Evolutionary conservation across 1,140 invertebrate species (phyloP).

Genomic region (Drosophila subobscura): DNA sequence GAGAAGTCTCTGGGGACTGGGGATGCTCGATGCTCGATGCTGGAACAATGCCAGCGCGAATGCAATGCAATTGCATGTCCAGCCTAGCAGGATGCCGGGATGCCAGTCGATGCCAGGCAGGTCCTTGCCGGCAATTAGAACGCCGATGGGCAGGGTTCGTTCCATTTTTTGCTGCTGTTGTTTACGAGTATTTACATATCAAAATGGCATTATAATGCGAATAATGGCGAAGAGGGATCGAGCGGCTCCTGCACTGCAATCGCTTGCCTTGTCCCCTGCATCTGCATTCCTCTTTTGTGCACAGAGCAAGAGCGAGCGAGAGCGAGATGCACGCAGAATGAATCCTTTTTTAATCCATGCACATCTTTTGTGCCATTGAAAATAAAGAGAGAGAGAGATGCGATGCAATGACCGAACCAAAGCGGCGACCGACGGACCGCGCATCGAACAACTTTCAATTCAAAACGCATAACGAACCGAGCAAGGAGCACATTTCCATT

Average conservation of each 20-base stretch:
- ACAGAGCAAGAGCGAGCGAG: constrained; percentile 11
- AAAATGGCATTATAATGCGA: constrained; percentile 70
- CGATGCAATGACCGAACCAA: constrained; percentile 50
- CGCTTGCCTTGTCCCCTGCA: neutral
- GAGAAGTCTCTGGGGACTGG: constrained; percentile 1
- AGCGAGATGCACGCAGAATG: neutral
- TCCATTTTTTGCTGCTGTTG: constrained; percentile 41
- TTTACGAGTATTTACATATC: constrained; percentile 71
- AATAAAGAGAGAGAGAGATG: constrained; percentile 7
- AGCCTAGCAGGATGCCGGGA: constrained; percentile 72
- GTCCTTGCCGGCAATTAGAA: constrained; percentile 78
- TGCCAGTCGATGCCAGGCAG: constrained; percentile 55
- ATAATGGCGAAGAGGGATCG: constrained; percentile 54
- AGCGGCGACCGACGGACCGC: constrained; percentile 9
- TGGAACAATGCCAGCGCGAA: constrained; percentile 66
- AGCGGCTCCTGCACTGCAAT: constrained; percentile 53
- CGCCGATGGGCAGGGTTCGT: constrained; percentile 25
- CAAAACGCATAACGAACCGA: constrained; percentile 45
- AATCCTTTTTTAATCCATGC: constrained; percentile 32
- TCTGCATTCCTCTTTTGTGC: constrained; percentile 67
- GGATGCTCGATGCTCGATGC: neutral
- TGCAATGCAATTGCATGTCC: constrained; percentile 79
- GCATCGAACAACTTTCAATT: constrained; percentile 29
- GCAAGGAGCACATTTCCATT: constrained; percentile 53
- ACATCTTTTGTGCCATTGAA: constrained; percentile 69